Evolutionary conservation across 2,888 invertebrate species (phyloP).

Genomic region (Atrina japonica): DNA sequence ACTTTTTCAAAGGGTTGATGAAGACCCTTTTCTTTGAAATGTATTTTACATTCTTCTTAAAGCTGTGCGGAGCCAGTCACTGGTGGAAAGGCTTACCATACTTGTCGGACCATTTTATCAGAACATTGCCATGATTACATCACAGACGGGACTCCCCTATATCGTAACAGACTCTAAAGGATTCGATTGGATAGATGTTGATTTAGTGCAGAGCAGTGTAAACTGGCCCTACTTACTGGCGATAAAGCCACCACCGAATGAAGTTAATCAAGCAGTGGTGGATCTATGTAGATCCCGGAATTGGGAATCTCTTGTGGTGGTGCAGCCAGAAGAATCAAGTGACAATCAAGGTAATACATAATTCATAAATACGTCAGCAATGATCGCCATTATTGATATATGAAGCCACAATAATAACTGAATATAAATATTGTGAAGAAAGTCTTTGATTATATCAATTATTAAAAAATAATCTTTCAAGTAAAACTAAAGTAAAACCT

Average conservation of each 20-base stretch:
- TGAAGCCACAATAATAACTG: too few relatives aligned
- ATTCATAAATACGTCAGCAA: too few relatives aligned
- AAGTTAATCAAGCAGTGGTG: constrained; percentile 71
- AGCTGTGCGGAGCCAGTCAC: too few relatives aligned
- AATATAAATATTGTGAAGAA: background rate
- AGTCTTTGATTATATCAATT: background rate
- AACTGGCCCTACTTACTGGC: constrained; percentile 69
- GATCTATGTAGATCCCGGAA: constrained; percentile 62
- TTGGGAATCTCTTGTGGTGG: constrained; percentile 69
- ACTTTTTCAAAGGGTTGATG: too few relatives aligned
- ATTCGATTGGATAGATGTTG: constrained; percentile 72
- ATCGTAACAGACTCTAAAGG: constrained; percentile 74
- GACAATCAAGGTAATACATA: constrained; percentile 70
- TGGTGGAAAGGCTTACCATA: constrained; percentile 32
- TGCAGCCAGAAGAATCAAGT: constrained; percentile 67
- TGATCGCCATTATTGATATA: background rate
- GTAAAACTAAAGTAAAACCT: too few relatives aligned
- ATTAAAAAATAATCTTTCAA: background rate
- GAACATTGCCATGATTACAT: constrained; percentile 72
- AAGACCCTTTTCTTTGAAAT: too few relatives aligned
- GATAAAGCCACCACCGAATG: constrained; percentile 68
- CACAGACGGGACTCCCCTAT: constrained; percentile 63
- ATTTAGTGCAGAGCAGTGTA: constrained; percentile 66
- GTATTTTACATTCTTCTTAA: too few relatives aligned
- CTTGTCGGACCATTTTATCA: constrained; percentile 74